phyloP scores from a whole-genome alignment of 2,888 invertebrate species.

The Dolichopus griseipennis region DNA sequence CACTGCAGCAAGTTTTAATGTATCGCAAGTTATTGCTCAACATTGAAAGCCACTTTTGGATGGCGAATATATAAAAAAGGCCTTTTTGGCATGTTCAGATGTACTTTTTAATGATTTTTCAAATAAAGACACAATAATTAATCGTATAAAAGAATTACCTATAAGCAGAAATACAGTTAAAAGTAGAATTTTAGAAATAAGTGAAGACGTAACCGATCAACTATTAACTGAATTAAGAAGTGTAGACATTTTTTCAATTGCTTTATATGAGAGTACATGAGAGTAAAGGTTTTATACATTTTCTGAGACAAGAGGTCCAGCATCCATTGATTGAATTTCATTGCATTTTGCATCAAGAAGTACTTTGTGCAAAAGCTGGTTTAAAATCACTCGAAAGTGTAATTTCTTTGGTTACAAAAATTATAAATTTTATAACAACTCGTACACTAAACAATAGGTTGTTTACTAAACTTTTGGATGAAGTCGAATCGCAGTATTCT shows the following conservation, averaged over 20 bases:
- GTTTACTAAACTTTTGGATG: not conserved
- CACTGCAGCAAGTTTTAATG: too few species aligned
- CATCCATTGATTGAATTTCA: conserved; percentile 1
- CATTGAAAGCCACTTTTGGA: conserved; percentile 7
- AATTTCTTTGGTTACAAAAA: not conserved
- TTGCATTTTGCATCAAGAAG: not conserved
- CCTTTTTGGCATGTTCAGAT: not conserved
- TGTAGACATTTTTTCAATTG: not conserved
- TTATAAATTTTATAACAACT: not conserved
- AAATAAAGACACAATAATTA: not conserved
- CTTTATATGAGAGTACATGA: not conserved
- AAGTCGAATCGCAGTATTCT: too few species aligned
- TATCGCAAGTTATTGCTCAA: not conserved
- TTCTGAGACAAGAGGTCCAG: not conserved
- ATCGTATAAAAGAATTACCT: not conserved
- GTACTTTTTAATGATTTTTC: not conserved
- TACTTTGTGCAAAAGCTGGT: not conserved
- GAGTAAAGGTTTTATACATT: not conserved
- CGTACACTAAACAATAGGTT: not conserved
- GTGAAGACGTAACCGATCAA: not conserved
- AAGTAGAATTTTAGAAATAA: not conserved
- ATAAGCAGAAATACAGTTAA: not conserved
- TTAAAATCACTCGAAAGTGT: not conserved
- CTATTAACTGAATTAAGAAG: not conserved
- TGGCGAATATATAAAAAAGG: conserved; percentile 6